Conservation (phyloP, 92 coral and sea anemone genomes). For the Actinostola sp. region DNA sequence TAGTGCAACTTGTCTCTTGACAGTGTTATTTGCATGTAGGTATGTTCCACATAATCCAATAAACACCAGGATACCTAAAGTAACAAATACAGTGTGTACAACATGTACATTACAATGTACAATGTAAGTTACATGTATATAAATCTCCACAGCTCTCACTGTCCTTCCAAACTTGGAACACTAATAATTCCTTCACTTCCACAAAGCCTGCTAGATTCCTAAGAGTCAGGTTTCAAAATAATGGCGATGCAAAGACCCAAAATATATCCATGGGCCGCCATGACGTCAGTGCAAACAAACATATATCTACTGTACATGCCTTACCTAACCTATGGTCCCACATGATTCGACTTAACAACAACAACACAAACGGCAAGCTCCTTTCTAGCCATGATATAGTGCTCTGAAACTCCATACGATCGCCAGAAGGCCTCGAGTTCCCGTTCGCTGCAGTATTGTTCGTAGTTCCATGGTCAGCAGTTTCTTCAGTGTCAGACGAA, state of each 20-base stretch:
- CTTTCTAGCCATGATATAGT: slow-evolving; percentile 91
- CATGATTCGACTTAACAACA: slow-evolving; percentile 95
- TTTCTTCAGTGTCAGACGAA: slow-evolving; percentile 76
- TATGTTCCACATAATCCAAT: slow-evolving; percentile 96
- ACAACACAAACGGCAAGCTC: slow-evolving; percentile 87
- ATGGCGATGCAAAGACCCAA: too few species aligned
- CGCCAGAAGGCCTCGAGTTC: slow-evolving; percentile 68
- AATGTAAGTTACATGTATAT: too few species aligned
- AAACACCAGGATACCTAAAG: slow-evolving; percentile 94
- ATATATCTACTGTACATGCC: background rate
- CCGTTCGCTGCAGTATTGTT: slow-evolving; percentile 37
- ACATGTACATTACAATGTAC: too few species aligned
- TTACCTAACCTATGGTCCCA: slow-evolving; percentile 98
- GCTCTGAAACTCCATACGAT: slow-evolving; percentile 95
- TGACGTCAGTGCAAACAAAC: too few species aligned
- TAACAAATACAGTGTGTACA: too few species aligned
- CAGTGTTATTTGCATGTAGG: slow-evolving; percentile 95
- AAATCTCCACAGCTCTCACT: too few species aligned
- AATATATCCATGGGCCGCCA: too few species aligned
- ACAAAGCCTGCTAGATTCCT: too few species aligned
- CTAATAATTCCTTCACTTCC: too few species aligned
- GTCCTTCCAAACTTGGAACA: too few species aligned
- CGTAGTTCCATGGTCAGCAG: slow-evolving; percentile 40
- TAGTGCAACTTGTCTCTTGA: slow-evolving; percentile 91
- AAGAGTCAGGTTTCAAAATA: too few species aligned